A percentile compares a stretch with the other conserved stretches of the same genome.
Evolutionary conservation across 2,888 invertebrate species (phyloP).

Genomic region (Catocala sponsa): DNA sequence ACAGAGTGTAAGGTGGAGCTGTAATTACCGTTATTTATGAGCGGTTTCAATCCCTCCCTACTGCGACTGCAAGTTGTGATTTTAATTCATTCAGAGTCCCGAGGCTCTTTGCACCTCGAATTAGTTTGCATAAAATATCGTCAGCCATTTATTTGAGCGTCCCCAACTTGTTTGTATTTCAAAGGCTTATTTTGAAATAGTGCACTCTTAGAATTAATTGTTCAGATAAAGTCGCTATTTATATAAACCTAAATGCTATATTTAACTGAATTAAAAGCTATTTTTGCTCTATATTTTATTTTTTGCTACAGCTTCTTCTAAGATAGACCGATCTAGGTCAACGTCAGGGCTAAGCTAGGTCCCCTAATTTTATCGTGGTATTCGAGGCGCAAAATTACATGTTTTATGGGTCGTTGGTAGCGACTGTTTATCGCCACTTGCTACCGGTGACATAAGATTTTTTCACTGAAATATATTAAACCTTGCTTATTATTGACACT

Average conservation of each 20-base stretch:
- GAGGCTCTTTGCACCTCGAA: conserved; percentile 83
- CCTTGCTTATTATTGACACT: not conserved
- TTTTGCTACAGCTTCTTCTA: not conserved
- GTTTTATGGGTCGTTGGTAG: conserved; percentile 17
- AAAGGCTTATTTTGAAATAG: conserved; percentile 62
- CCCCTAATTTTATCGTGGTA: conserved; percentile 25
- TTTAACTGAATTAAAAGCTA: conserved; percentile 3
- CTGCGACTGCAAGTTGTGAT: conserved; percentile 83
- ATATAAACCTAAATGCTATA: conserved; percentile 7
- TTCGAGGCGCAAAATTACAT: conserved; percentile 16
- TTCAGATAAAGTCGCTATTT: conserved; percentile 28
- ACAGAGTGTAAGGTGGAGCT: conserved; percentile 55
- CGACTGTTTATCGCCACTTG: conserved; percentile 6
- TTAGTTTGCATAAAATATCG: conserved; percentile 84
- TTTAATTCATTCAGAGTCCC: conserved; percentile 82
- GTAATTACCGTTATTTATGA: conserved; percentile 86
- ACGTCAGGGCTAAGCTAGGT: conserved; percentile 6
- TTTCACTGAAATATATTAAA: not conserved
- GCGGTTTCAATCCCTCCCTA: conserved; percentile 75
- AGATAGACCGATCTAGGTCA: conserved; percentile 13
- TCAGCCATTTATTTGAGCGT: conserved; percentile 74
- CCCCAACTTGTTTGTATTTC: conserved; percentile 65
- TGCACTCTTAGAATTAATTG: conserved; percentile 44
- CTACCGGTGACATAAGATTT: not conserved
- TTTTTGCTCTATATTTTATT: not conserved